These are phyloP conservation scores for Artemia sinica DNA, from an alignment of 2,888 invertebrate species.

Conservation along the genomic window DNA sequence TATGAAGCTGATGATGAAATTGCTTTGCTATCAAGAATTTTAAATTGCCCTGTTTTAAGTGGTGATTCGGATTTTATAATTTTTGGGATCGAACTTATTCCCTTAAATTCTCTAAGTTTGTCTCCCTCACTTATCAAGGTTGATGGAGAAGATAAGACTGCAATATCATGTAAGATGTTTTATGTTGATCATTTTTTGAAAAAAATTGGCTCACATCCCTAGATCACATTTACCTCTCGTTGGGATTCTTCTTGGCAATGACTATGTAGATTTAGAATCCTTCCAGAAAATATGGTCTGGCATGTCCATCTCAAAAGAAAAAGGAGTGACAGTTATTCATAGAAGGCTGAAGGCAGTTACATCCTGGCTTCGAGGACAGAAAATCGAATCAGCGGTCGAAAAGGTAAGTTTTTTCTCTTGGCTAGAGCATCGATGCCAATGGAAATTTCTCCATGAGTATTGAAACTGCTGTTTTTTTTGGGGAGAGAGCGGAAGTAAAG, in stretches of 20 bases:
- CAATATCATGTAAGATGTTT: constrained; percentile 51
- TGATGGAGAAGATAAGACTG: constrained; percentile 20
- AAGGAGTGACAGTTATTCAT: constrained; percentile 44
- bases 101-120: constrained; percentile 37
- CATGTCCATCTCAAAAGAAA: constrained; percentile 39
- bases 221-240: constrained; percentile 53
- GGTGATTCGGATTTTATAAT: constrained; percentile 89
- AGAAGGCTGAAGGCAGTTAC: constrained; percentile 50
- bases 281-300: constrained; percentile 50
- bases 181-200: constrained; percentile 48
- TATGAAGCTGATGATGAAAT: constrained; percentile 81
- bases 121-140: constrained; percentile 36
- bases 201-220: constrained; percentile 46
- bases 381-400: constrained; percentile 46
- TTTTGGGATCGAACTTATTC: constrained; percentile 63
- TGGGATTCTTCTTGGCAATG: constrained; percentile 71
- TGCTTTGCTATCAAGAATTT: constrained; percentile 55
- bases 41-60: constrained; percentile 70
- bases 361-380: constrained; percentile 55
- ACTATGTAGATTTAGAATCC: constrained; percentile 50
- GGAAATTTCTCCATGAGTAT: too few relatives aligned
- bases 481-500: too few relatives aligned
- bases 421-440: too few relatives aligned
- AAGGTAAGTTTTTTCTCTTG: constrained; percentile 31
- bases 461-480: too few relatives aligned